Evolutionary conservation across 2,888 invertebrate genomes (phyloP).

Genomic region (Morpho achilles): DNA sequence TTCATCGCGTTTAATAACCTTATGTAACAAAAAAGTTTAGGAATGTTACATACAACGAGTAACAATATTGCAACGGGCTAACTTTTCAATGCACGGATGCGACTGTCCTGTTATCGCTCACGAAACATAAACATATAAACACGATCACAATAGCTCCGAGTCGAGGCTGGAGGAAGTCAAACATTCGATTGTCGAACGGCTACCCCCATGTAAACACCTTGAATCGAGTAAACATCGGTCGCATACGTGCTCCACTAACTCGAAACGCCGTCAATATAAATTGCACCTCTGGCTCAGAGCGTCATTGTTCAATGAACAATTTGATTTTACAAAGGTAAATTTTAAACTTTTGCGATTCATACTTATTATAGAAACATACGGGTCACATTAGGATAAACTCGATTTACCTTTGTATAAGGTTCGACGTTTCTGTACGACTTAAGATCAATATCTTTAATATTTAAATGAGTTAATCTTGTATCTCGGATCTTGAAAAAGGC

Average conservation of each 20-base stretch:
- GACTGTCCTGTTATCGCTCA: constrained; percentile 36
- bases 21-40: constrained; percentile 7
- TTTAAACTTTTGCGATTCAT: background rate
- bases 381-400: too few relatives aligned
- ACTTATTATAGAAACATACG: too few relatives aligned
- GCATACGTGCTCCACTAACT: constrained; percentile 16
- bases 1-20: constrained; percentile 3
- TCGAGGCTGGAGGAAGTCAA: constrained; percentile 49
- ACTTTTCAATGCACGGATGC: constrained; percentile 31
- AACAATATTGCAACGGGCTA: constrained; percentile 15
- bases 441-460: too few relatives aligned
- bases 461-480: too few relatives aligned
- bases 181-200: constrained; percentile 58
- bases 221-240: constrained; percentile 34
- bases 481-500: too few relatives aligned
- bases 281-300: constrained; percentile 27
- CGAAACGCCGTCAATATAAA: constrained; percentile 36
- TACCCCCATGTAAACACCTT: constrained; percentile 40
- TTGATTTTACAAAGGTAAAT: too few relatives aligned
- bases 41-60: constrained; percentile 7
- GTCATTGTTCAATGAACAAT: constrained; percentile 25
- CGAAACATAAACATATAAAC: constrained; percentile 48
- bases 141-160: constrained; percentile 51
- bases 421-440: too few relatives aligned
- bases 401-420: too few relatives aligned